Evolutionary conservation across 2,113 vertebrate genomes (phyloP).

Genomic region (Dicentrarchus labrax): DNA sequence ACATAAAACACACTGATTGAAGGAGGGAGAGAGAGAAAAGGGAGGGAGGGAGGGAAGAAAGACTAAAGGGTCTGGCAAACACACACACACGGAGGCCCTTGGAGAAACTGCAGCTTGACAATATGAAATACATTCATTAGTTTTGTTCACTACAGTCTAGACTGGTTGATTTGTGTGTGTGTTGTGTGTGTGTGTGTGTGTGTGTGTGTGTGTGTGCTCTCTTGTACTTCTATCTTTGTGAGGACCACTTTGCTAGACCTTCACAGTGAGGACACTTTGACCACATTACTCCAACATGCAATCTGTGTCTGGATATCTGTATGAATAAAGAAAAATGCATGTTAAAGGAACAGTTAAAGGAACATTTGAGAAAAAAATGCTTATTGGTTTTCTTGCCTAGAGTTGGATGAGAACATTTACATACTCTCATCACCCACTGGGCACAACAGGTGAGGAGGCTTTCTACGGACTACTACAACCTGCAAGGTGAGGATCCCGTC

Average conservation of each 20-base stretch:
- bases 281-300: neutral
- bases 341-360: too few species aligned
- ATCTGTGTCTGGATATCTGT: too few species aligned
- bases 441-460: too few species aligned
- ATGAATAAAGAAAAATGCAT: too few species aligned
- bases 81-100: constrained; percentile 8
- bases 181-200: constrained; percentile 16
- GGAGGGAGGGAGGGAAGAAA: constrained; percentile 7
- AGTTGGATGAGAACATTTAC: too few species aligned
- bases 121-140: constrained; percentile 41
- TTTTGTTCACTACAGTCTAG: constrained; percentile 43
- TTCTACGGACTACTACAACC: too few species aligned
- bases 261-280: neutral
- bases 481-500: too few species aligned
- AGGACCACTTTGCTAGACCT: neutral
- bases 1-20: constrained; percentile 30
- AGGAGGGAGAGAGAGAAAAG: neutral
- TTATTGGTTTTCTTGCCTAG: too few species aligned
- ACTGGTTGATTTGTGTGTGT: constrained; percentile 37
- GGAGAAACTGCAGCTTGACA: constrained; percentile 32
- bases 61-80: constrained; percentile 32
- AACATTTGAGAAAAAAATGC: too few species aligned
- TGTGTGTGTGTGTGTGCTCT: neutral
- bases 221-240: neutral
- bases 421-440: too few species aligned